Base-by-base conservation (phyloP, 2,797 vertebrate species). In the Channallabes apus region DNA sequence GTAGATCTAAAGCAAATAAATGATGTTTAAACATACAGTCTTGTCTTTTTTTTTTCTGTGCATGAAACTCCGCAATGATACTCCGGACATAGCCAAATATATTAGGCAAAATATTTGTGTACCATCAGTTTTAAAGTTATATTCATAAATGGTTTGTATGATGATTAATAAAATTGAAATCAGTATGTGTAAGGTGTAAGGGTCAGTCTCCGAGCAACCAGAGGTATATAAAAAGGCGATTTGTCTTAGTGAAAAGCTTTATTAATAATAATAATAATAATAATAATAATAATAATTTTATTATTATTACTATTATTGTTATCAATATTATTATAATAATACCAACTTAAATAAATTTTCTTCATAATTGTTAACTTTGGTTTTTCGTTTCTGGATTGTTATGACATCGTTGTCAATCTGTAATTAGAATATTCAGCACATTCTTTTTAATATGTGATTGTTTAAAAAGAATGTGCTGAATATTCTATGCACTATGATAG, bases 1-100 rank as follows among this genome's bases (percentile, higher is more conserved):
- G 93, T 94, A 92, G 90, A 92, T 91, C 88, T 92, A 91, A 93
- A 94, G 93, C 84, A 94, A 95, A 94, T 94, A 93, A 95, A 90
- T 85, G 59, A 78, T 84, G 72, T 82, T 86, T 71, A 85, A 85
- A 86, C 71, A 82, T 38, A 24, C 1, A 11, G 24, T 4, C 11
- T 68, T 11, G 27, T 18, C 24, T 3, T 85, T 3, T 85, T n/a
- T 67, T 79, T 64, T 65, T 17, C 38, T 35, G 11, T 69, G 14
- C 11, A 65, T 35, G 29, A 56, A 77, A n/a, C n/a, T n/a, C n/a
- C n/a, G n/a, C n/a, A n/a, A n/a, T n/a, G n/a, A n/a, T n/a, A n/a
- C n/a, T n/a, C n/a, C n/a, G n/a, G n/a, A n/a, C n/a, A n/a, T n/a
- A n/a, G n/a, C n/a, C n/a, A n/a, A n/a, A n/a, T n/a, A n/a, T n/a